Evolutionary conservation across 1,140 invertebrate species (phyloP), one percentile per base, ranked within the genome.

Genomic region (Papilio polyxenes): DNA sequence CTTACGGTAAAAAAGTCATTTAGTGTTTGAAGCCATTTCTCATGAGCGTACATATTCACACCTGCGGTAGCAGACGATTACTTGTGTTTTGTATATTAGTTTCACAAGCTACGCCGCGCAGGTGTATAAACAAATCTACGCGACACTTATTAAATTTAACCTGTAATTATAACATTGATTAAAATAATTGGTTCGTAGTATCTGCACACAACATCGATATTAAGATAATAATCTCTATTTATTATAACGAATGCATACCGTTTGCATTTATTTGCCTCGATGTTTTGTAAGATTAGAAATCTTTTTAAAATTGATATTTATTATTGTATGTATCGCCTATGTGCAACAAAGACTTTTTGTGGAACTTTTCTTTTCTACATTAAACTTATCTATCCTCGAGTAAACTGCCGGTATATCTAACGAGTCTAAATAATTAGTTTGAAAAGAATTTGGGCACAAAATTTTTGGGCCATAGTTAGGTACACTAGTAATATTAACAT

Each of bases 61-160:
- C 78, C 78, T 80, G 78, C 78, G 59, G 78, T 82, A 65, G 56
- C 81, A 51, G 72, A 79, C 78, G 23, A 62, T 82, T 49, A 56
- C 53, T 81, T 77, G 48, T 20, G 49, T 44, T 44, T 48, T 74
- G 79, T 82, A 62, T 74, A 80, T 56, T 79, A 72, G 17, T 49
- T 56, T 17, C 48, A 77, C 75, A 51, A 48, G n/a, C 44, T 49
- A 23, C 37, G 75, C 44, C 49, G 49, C 76, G 51, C 77, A 79
- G 37, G 77, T 79, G 77, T 79, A 37, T 65, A 79, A 79, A 79
- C 53, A 79, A 79, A 79, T 79, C 56, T 79, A 79, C 31, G 77
- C 40, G 77, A 31, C 23, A 77, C n/a, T 37, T 17, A 77, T 56
- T 77, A 77, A 77, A 77, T 2, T 56, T 56, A 53, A 77, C 75